Evolutionary conservation across 2,888 invertebrate genomes (phyloP), one percentile per base, ranked within the genome.

Genomic region (Microctonus hyperodae): DNA sequence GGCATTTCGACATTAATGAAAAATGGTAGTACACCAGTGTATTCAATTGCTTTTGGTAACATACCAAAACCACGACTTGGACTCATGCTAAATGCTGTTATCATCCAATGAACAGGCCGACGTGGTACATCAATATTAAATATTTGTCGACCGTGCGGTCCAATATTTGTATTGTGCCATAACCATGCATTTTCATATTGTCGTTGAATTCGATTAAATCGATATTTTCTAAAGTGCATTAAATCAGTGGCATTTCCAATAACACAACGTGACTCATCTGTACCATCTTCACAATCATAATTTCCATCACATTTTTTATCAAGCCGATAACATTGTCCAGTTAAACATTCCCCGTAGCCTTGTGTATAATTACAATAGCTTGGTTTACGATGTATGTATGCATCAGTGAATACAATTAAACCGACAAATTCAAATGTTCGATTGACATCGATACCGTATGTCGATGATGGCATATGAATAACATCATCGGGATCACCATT

Each of bases 1-100:
- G 97, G 97, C 86, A 96, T 95, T 83, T 98, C 97, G 58, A 97
- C 93, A 78, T 95, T 94, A 75, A 97, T 96, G 86, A 93, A 97
- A 89, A 98, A 96, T 16, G 97, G 96, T 44, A 96, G 87, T 0
- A 95, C 92, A 13, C 95, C 96, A 28, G 93, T 90, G 83, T 96
- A 97, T 89, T 93, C 92, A 48, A 95, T 88, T 0, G 96, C 92
- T 69, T 88, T 88, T 11, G 89, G 88, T 51, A 96, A 82, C 90
- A 98, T 93, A 57, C 97, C 97, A 73, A 97, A 92, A 0, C 97
- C 97, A 61, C 88, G 87, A 0, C 90, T 89, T 1, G 93, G 92
- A 75, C 96, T 96, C 86, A 98, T 92, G 74, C 95, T 93, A 81
- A 97, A 94, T 0, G 94, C 95, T 11, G 95, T 94, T 1, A 98